Base-by-base conservation (phyloP, 1,140 invertebrate species). In the Drosophila ogumai region DNA sequence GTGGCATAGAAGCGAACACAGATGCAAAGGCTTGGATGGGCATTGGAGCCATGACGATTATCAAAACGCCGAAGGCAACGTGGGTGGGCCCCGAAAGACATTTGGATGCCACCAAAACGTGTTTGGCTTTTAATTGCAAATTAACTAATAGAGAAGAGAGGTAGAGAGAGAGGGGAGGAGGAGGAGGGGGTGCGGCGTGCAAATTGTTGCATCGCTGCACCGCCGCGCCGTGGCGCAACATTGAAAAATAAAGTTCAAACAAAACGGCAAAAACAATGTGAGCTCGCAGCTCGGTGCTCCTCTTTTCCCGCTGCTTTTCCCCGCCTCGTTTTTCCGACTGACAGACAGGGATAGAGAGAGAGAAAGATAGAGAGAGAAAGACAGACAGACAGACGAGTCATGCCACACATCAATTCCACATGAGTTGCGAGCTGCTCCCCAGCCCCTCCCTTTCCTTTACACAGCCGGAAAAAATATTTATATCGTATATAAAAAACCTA, bases 101-200 rank as follows among this genome's bases (percentile, higher is more conserved):
- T 57, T 54, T 57, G 55, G 59, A 65, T 73, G 75, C 75, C 67
- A 46, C 60, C 41, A 67, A 85, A 85, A 88, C 85, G 85, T 88
- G 85, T 85, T 88, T 88, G 77, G 85, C 82, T 90, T 88, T 88
- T 88, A 88, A 88, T 88, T 88, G 85, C 85, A 88, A 88, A 90
- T 90, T 88, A 84, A 76, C 74, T 79, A 84, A 78, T 75, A 68
- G 55, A 59, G 69, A 55, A 49, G 13, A 3, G 6, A 22, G n/a
- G 8, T 12, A 10, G 40, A 3, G 25, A 6, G 15, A 2, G 0
- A 3, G 32, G 31, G 22, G n/a, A n/a, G 41, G 3, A 3, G 6
- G 10, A 4, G 31, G 25, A 17, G 7, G 15, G 22, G 25, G 7
- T 9, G 44, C 15, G 22, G 41, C 25, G 13, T 10, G 15, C 46